Conservation (phyloP, 2,113 vertebrate genomes). For the Nerophis lumbriciformis region DNA sequence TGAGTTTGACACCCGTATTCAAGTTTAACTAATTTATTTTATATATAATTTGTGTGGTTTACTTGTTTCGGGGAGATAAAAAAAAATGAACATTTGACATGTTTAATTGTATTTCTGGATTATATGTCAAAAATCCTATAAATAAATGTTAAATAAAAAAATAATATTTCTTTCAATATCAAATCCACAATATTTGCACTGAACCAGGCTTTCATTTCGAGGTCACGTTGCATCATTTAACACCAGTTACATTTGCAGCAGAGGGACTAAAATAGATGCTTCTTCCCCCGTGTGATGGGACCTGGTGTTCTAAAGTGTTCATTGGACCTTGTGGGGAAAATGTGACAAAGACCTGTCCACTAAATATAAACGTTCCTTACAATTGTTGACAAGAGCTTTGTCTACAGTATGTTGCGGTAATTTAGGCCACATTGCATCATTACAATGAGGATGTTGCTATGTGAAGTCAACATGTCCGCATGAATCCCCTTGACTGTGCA, state of each 20-base stretch:
- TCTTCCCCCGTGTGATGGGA: background rate
- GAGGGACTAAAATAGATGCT: conserved; percentile 10
- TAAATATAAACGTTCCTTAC: too few species aligned
- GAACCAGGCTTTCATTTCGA: conserved; percentile 17
- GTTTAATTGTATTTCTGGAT: too few species aligned
- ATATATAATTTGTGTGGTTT: background rate
- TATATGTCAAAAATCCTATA: too few species aligned
- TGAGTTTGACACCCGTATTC: too few species aligned
- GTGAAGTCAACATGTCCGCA: background rate
- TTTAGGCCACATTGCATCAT: background rate
- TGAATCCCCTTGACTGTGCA: background rate
- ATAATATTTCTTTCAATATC: background rate
- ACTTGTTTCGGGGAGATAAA: too few species aligned
- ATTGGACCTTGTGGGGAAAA: background rate
- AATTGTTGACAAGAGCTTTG: too few species aligned
- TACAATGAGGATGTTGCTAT: background rate
- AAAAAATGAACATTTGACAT: too few species aligned
- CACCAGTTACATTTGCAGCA: background rate
- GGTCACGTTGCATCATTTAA: conserved; percentile 12
- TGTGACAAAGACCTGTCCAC: background rate
- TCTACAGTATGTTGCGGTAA: too few species aligned
- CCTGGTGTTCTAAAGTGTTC: background rate
- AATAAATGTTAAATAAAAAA: too few species aligned
- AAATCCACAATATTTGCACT: background rate
- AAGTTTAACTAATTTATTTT: background rate